A percentile compares a stretch with the other conserved stretches of the same genome.
These are phyloP conservation scores for Cossypha niveicapilla DNA, from an alignment of 2,797 vertebrate species.

Conservation along the genomic window DNA sequence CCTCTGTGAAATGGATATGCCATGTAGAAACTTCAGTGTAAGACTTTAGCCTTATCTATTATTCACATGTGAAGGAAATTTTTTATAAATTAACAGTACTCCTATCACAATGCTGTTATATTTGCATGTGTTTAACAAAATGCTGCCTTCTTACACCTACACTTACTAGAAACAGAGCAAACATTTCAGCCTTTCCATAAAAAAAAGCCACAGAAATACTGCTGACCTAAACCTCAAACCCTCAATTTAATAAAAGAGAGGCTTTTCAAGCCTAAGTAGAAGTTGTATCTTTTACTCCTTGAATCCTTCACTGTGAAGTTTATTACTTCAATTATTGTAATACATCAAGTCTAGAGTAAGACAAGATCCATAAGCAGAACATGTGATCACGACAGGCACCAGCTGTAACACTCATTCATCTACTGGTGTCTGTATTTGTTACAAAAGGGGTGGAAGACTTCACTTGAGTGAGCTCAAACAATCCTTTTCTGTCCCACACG, in stretches of 20 bases:
- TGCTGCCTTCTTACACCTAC: constrained; percentile 29
- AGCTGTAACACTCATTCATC: constrained; percentile 51
- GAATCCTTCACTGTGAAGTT: not conserved
- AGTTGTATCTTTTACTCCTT: not conserved
- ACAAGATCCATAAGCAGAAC: constrained; percentile 41
- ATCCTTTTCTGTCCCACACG: constrained; percentile 42
- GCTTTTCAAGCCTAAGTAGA: not conserved
- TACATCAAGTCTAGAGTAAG: constrained; percentile 33
- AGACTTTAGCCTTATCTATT: not conserved
- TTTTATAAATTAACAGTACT: constrained; percentile 23
- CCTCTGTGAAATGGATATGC: not conserved
- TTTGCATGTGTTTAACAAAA: constrained; percentile 11
- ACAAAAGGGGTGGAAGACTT: constrained; percentile 43
- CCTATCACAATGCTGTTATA: constrained; percentile 16
- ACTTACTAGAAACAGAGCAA: not conserved
- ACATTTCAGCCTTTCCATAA: not conserved
- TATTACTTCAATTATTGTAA: constrained; percentile 45
- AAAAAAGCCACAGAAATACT: not conserved
- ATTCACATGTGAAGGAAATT: not conserved
- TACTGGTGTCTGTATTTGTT: constrained; percentile 35
- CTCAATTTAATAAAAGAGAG: not conserved
- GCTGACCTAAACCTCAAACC: not conserved
- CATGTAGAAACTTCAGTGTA: not conserved
- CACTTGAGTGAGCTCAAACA: constrained; percentile 60
- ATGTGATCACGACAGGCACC: constrained; percentile 15